Conservation (phyloP, 2,797 vertebrate species). For the Lithobates pipiens region DNA sequence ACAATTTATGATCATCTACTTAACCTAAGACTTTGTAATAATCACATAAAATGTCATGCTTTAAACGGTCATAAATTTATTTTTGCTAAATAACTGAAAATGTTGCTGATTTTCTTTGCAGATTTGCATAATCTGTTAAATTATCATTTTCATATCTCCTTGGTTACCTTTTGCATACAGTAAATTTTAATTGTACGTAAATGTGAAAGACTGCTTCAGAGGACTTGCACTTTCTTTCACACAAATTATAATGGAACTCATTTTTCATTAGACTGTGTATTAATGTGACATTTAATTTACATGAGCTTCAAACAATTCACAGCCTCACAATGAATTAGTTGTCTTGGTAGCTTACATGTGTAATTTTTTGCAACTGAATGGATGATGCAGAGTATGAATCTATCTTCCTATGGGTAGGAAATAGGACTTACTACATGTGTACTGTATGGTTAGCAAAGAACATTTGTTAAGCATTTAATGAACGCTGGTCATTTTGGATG, state of each 20-base stretch:
- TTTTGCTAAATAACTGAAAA: background rate
- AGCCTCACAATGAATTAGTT: constrained; percentile 15
- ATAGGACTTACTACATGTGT: background rate
- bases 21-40: background rate
- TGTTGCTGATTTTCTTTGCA: background rate
- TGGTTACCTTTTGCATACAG: constrained; percentile 6
- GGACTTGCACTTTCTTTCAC: background rate
- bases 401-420: background rate
- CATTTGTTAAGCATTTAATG: background rate
- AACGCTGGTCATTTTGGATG: background rate
- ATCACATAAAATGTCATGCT: background rate
- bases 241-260: constrained; percentile 20
- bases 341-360: background rate
- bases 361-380: background rate
- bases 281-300: constrained; percentile 37
- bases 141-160: background rate
- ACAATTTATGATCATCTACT: background rate
- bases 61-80: background rate
- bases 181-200: constrained; percentile 13
- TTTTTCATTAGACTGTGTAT: constrained; percentile 18
- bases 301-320: background rate
- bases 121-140: background rate
- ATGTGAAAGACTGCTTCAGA: constrained; percentile 4
- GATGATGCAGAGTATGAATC: background rate
- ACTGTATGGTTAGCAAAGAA: background rate